Evolutionary conservation across 2,113 vertebrate species (phyloP).

Genomic region (Aleadryas rufinucha): DNA sequence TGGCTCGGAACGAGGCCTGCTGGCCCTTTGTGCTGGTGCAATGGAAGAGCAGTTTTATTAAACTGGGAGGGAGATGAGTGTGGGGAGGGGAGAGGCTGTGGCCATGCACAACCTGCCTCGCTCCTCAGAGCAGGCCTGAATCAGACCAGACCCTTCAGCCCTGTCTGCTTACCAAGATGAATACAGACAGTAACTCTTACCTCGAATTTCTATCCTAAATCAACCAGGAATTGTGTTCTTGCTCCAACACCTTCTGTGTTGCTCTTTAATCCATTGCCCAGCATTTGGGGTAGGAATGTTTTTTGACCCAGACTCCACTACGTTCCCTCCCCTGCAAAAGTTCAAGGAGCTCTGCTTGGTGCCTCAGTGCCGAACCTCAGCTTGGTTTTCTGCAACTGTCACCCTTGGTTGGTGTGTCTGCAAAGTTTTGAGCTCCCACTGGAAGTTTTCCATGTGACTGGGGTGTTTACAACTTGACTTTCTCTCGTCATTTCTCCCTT

Average conservation of each 20-base stretch:
- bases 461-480: background rate
- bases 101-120: accelerated
- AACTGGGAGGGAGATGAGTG: background rate
- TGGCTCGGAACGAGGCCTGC: background rate
- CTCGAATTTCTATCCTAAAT: background rate
- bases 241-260: background rate
- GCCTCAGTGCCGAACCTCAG: background rate
- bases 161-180: background rate
- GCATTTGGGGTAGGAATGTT: background rate
- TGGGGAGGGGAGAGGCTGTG: accelerated
- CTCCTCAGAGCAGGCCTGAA: background rate
- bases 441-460: background rate
- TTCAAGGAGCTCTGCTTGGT: background rate
- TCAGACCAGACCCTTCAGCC: background rate
- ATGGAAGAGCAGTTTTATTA: background rate
- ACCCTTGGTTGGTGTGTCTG: background rate
- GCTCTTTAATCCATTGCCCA: background rate
- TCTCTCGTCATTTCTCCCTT: background rate
- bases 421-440: background rate
- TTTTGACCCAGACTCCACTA: background rate
- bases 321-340: background rate
- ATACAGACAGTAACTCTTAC: background rate
- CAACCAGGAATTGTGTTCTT: background rate
- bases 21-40: background rate
- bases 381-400: background rate